These are phyloP conservation scores for Ascaphus truei DNA, from an alignment of 2,113 vertebrate species.

Conservation along the genomic window DNA sequence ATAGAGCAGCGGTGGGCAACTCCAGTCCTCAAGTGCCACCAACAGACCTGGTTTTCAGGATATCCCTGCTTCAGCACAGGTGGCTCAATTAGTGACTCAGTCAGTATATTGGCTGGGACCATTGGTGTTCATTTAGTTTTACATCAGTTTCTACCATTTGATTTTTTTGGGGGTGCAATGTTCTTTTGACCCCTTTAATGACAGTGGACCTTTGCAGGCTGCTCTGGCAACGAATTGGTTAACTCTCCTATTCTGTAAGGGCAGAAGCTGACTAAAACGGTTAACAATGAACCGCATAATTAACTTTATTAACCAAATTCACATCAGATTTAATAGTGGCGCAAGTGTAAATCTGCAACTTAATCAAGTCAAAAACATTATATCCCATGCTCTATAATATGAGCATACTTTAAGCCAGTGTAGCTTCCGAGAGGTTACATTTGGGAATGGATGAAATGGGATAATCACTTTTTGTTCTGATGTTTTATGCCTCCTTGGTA, in stretches of 20 bases:
- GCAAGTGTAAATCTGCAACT: neutral
- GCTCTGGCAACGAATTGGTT: slow-evolving; percentile 35
- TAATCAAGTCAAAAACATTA: neutral
- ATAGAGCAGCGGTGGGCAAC: too few relatives aligned
- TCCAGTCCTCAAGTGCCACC: too few relatives aligned
- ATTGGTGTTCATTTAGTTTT: too few relatives aligned
- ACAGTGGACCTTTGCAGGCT: too few relatives aligned
- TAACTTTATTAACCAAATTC: slow-evolving; percentile 1
- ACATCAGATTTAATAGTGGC: neutral
- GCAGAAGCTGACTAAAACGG: neutral
- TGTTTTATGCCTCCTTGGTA: neutral
- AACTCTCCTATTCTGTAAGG: neutral
- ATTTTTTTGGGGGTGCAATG: too few relatives aligned
- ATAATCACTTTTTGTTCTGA: slow-evolving; percentile 12
- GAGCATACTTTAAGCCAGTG: neutral
- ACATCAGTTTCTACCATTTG: too few relatives aligned
- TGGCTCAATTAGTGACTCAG: too few relatives aligned
- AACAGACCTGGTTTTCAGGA: too few relatives aligned
- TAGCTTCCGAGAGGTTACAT: neutral
- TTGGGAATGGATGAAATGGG: neutral
- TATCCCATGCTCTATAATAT: neutral
- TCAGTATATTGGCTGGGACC: too few relatives aligned
- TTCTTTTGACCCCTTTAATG: too few relatives aligned
- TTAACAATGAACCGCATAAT: too few relatives aligned
- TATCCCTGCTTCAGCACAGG: too few relatives aligned